A percentile compares a stretch with the other conserved stretches of the same genome.
phyloP scores from a whole-genome alignment of 2,113 vertebrate genomes.

The Climacteris rufus region DNA sequence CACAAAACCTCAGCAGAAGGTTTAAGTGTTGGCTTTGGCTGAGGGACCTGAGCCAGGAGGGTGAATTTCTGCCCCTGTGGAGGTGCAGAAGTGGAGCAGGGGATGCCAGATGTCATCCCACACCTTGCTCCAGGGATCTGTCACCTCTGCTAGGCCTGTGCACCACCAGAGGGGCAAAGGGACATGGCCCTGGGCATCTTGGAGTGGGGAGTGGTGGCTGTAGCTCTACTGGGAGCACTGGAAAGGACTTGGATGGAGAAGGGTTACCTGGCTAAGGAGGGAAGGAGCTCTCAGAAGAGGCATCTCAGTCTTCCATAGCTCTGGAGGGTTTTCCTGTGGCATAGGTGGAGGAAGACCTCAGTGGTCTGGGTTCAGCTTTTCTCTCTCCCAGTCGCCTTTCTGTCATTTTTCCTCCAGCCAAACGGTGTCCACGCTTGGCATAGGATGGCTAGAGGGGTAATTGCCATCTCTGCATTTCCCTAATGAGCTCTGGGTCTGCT shows the following conservation, averaged over 20 bases:
- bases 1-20: background rate
- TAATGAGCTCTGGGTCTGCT: background rate
- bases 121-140: background rate
- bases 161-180: background rate
- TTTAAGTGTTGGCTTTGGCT: background rate
- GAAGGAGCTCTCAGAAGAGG: background rate
- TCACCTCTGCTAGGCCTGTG: background rate
- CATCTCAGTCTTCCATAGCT: background rate
- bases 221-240: background rate
- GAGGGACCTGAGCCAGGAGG: background rate
- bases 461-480: background rate
- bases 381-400: background rate
- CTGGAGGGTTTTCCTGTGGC: background rate
- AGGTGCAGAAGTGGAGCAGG: background rate
- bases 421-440: accelerated
- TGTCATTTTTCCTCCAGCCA: accelerated
- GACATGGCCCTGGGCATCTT: accelerated
- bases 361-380: background rate
- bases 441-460: background rate
- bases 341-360: background rate
- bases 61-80: background rate
- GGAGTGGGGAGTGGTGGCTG: accelerated
- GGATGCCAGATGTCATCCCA: background rate
- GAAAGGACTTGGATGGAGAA: background rate
- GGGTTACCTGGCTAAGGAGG: background rate